Base-by-base conservation (phyloP, 1,140 invertebrate genomes). In the Brachionus plicatilis region DNA sequence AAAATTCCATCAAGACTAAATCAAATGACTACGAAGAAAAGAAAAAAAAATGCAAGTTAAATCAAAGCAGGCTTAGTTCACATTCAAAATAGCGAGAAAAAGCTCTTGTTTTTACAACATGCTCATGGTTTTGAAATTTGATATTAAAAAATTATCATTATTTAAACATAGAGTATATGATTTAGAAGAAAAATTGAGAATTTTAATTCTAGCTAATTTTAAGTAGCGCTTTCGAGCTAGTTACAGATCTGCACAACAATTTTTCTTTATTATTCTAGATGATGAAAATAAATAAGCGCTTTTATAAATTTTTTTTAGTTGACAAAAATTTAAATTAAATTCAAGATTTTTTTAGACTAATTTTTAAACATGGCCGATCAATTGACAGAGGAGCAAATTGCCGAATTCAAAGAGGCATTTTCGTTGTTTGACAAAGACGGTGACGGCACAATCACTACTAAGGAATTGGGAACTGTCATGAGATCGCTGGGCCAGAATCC, bases 401-500 rank as follows among this genome's bases (percentile, higher is more conserved):
- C 95, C 17, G 96, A 99, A 91, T 98, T 99, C 93, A 99, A 99
- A 92, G 96, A 99, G 91, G 97, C 97, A 85, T 98, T 99, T 90
- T 97, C 96, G 91, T 93, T 99, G 87, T 99, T 99, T 91, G 97
- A 99, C 91, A 99, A 99, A 91, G 96, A 99, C 90, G 97, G 97
- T 85, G 97, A 99, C 92, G 97, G 98, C 90, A 98, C 97, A 88
- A 99, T 99, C 91, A 98, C 97, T 87, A 98, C 97, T 89, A 98
- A 99, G 92, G 97, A 99, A 92, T 93, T 99, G 92, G 97, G 97
- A 86, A 98, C 96, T 88, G 97, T 99, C 85, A 97, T 99, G 95
- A 92, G 97, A 88, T 98, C 96, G 79, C 92, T 99, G 89, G 97
- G 97, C 86, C 96, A 99, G 92, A 99, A 99, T 91, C 97, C 97